Evolutionary conservation across 1,140 invertebrate genomes (phyloP).

Genomic region (Homarus americanus): DNA sequence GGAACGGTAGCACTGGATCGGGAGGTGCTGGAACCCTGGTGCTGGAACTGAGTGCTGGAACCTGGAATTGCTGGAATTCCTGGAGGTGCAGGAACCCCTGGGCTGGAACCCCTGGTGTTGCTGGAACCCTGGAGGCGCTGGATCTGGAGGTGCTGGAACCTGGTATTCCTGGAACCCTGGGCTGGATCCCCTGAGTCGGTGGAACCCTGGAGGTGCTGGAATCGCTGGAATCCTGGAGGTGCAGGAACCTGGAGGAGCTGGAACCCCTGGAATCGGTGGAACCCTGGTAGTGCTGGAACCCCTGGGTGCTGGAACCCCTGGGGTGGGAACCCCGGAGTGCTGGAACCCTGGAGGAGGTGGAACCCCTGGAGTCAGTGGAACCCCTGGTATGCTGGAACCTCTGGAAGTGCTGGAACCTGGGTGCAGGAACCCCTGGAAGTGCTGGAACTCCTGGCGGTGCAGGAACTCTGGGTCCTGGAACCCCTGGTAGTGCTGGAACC

Average conservation of each 20-base stretch:
- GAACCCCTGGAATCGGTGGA: not conserved
- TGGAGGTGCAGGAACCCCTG: not conserved
- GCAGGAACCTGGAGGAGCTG: not conserved
- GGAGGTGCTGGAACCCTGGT: not conserved
- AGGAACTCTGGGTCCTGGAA: not conserved
- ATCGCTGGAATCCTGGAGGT: not conserved
- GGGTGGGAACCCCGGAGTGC: not conserved
- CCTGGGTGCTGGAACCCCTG: slow-evolving; percentile 27
- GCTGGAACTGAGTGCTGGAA: not conserved
- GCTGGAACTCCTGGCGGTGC: slow-evolving; percentile 24
- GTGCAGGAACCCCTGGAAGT: not conserved
- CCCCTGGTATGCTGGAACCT: not conserved
- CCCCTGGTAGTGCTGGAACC: slow-evolving; percentile 16
- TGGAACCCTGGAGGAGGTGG: not conserved
- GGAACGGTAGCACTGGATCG: not conserved
- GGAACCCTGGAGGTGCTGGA: not conserved
- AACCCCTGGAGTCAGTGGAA: slow-evolving; percentile 16
- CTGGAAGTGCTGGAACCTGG: not conserved
- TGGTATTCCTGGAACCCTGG: no score
- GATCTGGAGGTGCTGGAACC: not conserved
- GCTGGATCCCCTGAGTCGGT: not conserved
- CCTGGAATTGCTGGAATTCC: not conserved
- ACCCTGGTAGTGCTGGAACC: not conserved
- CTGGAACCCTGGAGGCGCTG: slow-evolving; percentile 20
- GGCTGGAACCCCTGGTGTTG: not conserved